phyloP scores from a whole-genome alignment of 2,113 vertebrate species.

The Eurystomus gularis region DNA sequence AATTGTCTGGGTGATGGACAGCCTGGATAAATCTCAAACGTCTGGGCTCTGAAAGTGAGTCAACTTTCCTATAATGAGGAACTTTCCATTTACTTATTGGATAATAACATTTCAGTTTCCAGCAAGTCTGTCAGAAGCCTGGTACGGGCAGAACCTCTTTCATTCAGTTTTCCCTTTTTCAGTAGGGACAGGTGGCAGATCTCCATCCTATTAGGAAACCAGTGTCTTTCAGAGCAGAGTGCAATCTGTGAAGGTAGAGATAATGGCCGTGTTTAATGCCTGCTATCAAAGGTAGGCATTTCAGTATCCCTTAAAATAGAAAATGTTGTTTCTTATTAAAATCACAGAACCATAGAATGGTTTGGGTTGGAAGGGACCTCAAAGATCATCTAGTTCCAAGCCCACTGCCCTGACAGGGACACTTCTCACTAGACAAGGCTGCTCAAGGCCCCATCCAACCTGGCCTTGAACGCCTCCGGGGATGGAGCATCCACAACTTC shows the following conservation, averaged over 20 bases:
- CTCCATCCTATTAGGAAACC: neutral
- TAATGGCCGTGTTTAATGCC: neutral
- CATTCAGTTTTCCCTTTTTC: neutral
- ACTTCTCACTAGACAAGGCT: too few species aligned
- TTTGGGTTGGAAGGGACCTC: too few species aligned
- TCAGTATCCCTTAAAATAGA: neutral
- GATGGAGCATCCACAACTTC: too few species aligned
- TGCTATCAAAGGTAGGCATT: neutral
- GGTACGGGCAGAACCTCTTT: neutral
- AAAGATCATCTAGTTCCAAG: too few species aligned
- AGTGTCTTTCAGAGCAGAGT: neutral
- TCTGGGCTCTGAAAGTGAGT: conserved; percentile 6
- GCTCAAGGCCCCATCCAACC: too few species aligned
- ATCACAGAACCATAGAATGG: neutral
- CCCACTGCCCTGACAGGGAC: too few species aligned
- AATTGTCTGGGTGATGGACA: conserved; percentile 37
- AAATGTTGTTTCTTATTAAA: neutral
- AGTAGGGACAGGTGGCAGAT: neutral
- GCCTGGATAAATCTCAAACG: conserved; percentile 20
- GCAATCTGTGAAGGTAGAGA: neutral
- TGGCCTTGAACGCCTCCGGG: too few species aligned
- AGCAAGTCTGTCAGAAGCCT: neutral
- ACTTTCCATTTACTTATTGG: conserved; percentile 16
- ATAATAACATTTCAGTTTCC: neutral
- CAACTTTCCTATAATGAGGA: conserved; percentile 5